A percentile compares a stretch with the other conserved stretches of the same genome.
Evolutionary conservation across 2,797 vertebrate species (phyloP).

Genomic region (Uromys caudimaculatus): DNA sequence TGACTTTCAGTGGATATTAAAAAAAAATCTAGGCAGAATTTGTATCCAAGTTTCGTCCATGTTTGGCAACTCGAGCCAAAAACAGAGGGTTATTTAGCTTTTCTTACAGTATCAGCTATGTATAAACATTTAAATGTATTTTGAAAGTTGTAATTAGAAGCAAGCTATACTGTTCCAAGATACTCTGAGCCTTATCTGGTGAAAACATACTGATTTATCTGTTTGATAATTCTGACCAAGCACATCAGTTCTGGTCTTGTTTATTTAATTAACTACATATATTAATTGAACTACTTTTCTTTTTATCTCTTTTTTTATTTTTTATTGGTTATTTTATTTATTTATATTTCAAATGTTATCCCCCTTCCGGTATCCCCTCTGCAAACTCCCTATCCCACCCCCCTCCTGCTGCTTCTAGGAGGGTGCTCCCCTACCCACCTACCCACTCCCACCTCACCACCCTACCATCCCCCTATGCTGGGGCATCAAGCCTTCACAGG

Average conservation of each 20-base stretch:
- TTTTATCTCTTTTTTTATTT: no score
- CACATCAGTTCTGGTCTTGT: constrained; percentile 29
- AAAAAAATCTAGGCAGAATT: constrained; percentile 1
- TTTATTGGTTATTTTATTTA: no score
- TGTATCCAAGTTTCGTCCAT: neutral
- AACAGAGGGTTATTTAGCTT: constrained; percentile 13
- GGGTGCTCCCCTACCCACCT: no score
- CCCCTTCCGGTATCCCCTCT: no score
- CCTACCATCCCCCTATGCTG: no score
- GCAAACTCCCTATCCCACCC: no score
- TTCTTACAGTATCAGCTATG: constrained; percentile 32
- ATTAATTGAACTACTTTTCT: constrained; percentile 27
- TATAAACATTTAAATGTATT: constrained; percentile 46
- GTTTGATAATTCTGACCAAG: neutral
- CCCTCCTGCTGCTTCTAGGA: no score
- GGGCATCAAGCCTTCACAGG: no score
- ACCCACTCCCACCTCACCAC: no score
- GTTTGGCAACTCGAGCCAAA: neutral
- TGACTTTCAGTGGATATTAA: neutral
- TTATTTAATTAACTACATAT: neutral
- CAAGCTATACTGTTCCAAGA: neutral
- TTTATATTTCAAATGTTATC: no score
- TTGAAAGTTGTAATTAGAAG: constrained; percentile 51
- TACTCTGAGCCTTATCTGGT: constrained; percentile 28
- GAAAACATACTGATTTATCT: neutral